A percentile compares a stretch with the other conserved stretches of the same genome.
phyloP scores from a whole-genome alignment of 2,888 invertebrate species.

The Cantharis nigra region DNA sequence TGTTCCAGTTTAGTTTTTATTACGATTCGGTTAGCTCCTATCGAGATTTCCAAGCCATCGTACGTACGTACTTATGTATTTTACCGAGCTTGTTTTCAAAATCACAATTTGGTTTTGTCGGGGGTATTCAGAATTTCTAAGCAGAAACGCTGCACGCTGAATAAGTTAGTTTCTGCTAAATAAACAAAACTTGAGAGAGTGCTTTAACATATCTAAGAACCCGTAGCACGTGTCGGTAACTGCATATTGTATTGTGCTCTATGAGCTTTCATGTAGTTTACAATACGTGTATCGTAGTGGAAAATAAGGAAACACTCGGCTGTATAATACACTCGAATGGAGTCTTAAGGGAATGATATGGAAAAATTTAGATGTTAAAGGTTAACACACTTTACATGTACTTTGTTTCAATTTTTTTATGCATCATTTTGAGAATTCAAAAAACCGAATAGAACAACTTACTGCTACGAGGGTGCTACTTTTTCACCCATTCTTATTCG shows the following conservation, averaged over 20 bases:
- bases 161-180: conserved; percentile 8
- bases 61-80: not conserved
- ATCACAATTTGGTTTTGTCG: not conserved
- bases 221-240: conserved; percentile 12
- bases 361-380: not conserved
- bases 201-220: conserved; percentile 6
- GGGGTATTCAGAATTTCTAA: not conserved
- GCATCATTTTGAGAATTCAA: not conserved
- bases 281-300: conserved; percentile 15
- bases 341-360: not conserved
- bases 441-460: not conserved
- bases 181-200: conserved; percentile 9
- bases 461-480: not conserved
- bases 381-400: not conserved
- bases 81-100: not conserved
- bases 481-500: not conserved
- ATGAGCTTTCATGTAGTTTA: conserved; percentile 12
- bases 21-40: not conserved
- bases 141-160: not conserved
- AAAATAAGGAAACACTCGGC: conserved; percentile 6
- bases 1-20: not conserved
- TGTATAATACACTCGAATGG: conserved; percentile 4
- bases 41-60: not conserved
- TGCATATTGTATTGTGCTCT: conserved; percentile 11
- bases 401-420: not conserved